Conservation (phyloP, 2,888 invertebrate species). For the Agrotis clavis region DNA sequence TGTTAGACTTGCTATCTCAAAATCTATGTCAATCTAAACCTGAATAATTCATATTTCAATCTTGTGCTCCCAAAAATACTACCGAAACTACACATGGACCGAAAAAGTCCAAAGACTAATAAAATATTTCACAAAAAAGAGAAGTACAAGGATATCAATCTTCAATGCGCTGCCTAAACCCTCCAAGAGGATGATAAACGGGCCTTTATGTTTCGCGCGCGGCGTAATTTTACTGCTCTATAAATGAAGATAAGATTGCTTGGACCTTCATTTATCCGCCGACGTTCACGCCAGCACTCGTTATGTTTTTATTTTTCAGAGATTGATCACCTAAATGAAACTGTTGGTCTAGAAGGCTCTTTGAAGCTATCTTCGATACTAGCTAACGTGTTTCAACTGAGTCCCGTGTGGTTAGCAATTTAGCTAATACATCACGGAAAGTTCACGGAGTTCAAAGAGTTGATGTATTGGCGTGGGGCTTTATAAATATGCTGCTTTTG, state of each 20-base stretch:
- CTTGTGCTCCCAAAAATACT: constrained; percentile 33
- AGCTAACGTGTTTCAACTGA: constrained; percentile 44
- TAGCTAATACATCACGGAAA: constrained; percentile 52
- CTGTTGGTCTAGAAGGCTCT: constrained; percentile 48
- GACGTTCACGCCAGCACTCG: constrained; percentile 75
- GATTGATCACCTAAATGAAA: constrained; percentile 75
- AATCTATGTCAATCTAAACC: constrained; percentile 39
- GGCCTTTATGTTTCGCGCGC: constrained; percentile 82
- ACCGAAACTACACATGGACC: constrained; percentile 5
- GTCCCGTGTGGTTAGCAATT: constrained; percentile 48
- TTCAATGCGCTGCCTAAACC: constrained; percentile 83
- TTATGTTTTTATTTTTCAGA: constrained; percentile 79
- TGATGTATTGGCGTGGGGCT: constrained; percentile 30
- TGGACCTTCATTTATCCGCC: constrained; percentile 78
- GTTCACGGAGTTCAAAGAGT: constrained; percentile 44
- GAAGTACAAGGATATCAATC: constrained; percentile 81
- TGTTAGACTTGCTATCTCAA: constrained; percentile 11
- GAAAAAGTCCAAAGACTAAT: constrained; percentile 52
- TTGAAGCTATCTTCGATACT: constrained; percentile 48
- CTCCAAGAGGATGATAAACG: constrained; percentile 85
- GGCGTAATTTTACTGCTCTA: constrained; percentile 87
- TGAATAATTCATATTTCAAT: constrained; percentile 60
- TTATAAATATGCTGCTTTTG: constrained; percentile 34
- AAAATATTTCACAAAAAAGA: constrained; percentile 69
- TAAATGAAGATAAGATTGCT: constrained; percentile 88